Base-by-base conservation (phyloP, 2,888 invertebrate genomes). In the Lutraria lutraria region DNA sequence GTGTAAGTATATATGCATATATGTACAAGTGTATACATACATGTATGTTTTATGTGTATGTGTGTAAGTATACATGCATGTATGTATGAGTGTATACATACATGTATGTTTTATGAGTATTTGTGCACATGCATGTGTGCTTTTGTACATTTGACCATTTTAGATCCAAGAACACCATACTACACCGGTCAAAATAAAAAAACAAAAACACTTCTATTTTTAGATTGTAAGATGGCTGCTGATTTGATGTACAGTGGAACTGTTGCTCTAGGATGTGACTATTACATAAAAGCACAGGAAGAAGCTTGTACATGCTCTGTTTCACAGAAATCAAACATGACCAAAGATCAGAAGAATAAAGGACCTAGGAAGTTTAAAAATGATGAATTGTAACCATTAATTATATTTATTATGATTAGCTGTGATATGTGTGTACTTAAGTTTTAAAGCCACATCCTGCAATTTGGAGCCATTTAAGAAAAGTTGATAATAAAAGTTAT, bases 171-270 rank as follows among this genome's bases (percentile, higher is more conserved):
- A 43, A 43, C 2, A 43, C 43, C 43, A 43, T 43, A 43, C 43
- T 8, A 2, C 43, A 43, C 8, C n/a, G n/a, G n/a, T n/a, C n/a
- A n/a, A n/a, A n/a, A 43, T 43, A 4, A 43, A 43, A 43, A 43
- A 43, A 43, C 8, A 43, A 43, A 43, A 2, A 43, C 8, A 4
- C 43, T 4, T 43, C 4, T 43, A n/a, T 43, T 76, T 97, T 88
- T 97, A 98, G 98, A 98, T 87, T 99, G 99, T 95, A 98, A 98
- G 97, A 98, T 97, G 25, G 98, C 98, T 60, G 98, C 98, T 0
- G 98, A 99, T 96, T 97, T 98, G 96, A 97, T 99, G 31, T 98
- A 98, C 96, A 98, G 98, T 0, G 98, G 98, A 19, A 98, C 99
- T 0, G 97, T 98, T 80, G 98, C 98, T 13, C 97, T 99, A 2